phyloP scores from a whole-genome alignment of 2,888 invertebrate genomes.

The Zelleria hepariella region DNA sequence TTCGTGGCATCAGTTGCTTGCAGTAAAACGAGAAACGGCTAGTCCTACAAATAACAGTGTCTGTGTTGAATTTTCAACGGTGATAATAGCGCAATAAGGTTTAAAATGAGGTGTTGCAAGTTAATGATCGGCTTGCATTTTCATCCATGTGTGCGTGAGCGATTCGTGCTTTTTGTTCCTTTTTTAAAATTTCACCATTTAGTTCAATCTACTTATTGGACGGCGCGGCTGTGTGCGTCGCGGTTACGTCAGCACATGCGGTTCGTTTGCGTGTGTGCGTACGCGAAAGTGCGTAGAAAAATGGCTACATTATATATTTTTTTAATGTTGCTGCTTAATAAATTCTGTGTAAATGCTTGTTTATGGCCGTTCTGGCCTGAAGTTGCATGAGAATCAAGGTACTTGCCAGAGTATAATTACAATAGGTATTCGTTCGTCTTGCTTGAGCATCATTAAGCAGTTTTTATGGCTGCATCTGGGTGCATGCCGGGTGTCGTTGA shows the following conservation, averaged over 20 bases:
- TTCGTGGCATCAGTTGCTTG: slow-evolving; percentile 52
- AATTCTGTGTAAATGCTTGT: neutral
- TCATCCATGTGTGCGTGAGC: slow-evolving; percentile 45
- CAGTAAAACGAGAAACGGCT: slow-evolving; percentile 51
- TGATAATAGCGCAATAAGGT: slow-evolving; percentile 14
- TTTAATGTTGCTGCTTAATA: slow-evolving; percentile 12
- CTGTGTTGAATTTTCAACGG: slow-evolving; percentile 19
- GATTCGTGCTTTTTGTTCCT: slow-evolving; percentile 67
- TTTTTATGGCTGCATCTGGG: neutral
- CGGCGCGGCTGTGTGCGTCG: slow-evolving; percentile 49
- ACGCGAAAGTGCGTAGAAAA: slow-evolving; percentile 68
- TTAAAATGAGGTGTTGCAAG: slow-evolving; percentile 19
- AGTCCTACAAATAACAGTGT: slow-evolving; percentile 42
- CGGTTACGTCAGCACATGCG: slow-evolving; percentile 36
- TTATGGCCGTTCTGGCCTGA: neutral
- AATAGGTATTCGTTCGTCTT: neutral
- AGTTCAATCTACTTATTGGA: slow-evolving; percentile 73
- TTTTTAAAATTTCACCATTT: slow-evolving; percentile 72
- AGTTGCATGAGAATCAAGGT: neutral
- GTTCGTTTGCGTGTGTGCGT: slow-evolving; percentile 33
- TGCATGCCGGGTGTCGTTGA: neutral
- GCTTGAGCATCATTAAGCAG: neutral
- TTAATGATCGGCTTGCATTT: slow-evolving; percentile 67
- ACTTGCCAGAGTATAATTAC: neutral
- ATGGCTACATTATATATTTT: slow-evolving; percentile 48